A percentile compares a stretch with the other conserved stretches of the same genome.
Conservation (phyloP, 2,113 vertebrate species). For the Mandrillus leucophaeus region DNA sequence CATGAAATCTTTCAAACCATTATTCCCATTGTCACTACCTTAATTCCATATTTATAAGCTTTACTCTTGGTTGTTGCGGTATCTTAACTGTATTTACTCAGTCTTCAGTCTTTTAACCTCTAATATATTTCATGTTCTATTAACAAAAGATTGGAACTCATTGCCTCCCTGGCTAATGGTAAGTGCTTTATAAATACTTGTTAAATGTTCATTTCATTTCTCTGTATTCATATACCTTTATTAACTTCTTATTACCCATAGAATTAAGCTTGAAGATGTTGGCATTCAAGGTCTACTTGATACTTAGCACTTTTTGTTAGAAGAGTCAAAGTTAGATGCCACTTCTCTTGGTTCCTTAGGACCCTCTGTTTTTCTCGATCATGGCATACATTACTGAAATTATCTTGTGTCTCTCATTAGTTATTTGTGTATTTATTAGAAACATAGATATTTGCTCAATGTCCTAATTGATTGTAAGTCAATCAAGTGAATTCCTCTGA, state of each 20-base stretch:
- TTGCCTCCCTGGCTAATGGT: neutral
- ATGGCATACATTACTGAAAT: neutral
- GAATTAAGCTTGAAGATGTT: slow-evolving; percentile 20
- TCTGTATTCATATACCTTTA: neutral
- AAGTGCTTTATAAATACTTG: slow-evolving; percentile 23
- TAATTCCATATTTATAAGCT: slow-evolving; percentile 28
- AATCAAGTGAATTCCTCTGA: neutral
- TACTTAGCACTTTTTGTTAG: slow-evolving; percentile 14
- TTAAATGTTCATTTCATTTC: neutral
- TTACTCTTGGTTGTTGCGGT: slow-evolving; percentile 13
- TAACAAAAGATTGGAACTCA: slow-evolving; percentile 3
- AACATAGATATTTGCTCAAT: neutral
- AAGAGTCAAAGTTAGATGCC: slow-evolving; percentile 24
- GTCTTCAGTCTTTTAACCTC: slow-evolving; percentile 1
- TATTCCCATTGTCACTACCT: neutral
- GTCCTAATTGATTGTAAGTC: neutral
- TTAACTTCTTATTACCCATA: neutral
- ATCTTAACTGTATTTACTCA: neutral
- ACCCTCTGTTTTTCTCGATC: neutral
- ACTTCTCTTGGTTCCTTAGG: neutral
- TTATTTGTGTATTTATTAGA: slow-evolving; percentile 45
- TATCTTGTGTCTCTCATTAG: neutral
- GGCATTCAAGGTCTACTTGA: neutral
- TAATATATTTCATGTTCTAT: neutral
- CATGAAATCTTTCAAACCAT: slow-evolving; percentile 14